Base-by-base conservation (phyloP, 2,888 invertebrate species). In the Xiphydria camelus region DNA sequence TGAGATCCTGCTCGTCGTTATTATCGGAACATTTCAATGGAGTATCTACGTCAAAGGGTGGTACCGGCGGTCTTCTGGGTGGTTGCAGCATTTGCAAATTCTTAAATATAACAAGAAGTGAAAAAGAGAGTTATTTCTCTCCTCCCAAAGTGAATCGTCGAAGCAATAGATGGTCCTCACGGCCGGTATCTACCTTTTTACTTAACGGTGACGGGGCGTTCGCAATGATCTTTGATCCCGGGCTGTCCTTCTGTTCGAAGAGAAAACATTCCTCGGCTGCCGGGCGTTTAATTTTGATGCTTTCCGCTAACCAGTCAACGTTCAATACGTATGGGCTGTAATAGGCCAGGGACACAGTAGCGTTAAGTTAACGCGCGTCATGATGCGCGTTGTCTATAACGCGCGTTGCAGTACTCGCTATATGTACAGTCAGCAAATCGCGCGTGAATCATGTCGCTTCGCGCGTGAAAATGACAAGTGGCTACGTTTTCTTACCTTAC, bases 301-400 rank as follows among this genome's bases (percentile, higher is more conserved):
- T 89, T 48, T 85, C 83, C 9, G 86, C 70, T 23, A 94, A 73
- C 94, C 94, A 95, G 14, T 84, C 80, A 18, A 88, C 70, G 12
- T 79, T 81, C 3, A 94, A 83, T 26, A 89, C 76, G 40, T 80
- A 79, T 18, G 84, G 85, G 53, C 82, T 81, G 41, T 5, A 63
- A 69, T 49, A 50, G n/a, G n/a, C n/a, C n/a, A n/a, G n/a, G n/a
- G n/a, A n/a, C n/a, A n/a, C n/a, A n/a, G n/a, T n/a, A n/a, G n/a
- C n/a, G n/a, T n/a, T n/a, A n/a, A n/a, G n/a, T n/a, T n/a, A n/a
- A n/a, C n/a, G n/a, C n/a, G n/a, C n/a, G n/a, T n/a, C n/a, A n/a
- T n/a, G n/a, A n/a, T n/a, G n/a, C n/a, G n/a, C n/a, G n/a, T n/a
- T n/a, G n/a, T n/a, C n/a, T n/a, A n/a, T n/a, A n/a, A n/a, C n/a